Evolutionary conservation across 1,140 invertebrate genomes (phyloP).

Genomic region (Drosophila grimshawi): DNA sequence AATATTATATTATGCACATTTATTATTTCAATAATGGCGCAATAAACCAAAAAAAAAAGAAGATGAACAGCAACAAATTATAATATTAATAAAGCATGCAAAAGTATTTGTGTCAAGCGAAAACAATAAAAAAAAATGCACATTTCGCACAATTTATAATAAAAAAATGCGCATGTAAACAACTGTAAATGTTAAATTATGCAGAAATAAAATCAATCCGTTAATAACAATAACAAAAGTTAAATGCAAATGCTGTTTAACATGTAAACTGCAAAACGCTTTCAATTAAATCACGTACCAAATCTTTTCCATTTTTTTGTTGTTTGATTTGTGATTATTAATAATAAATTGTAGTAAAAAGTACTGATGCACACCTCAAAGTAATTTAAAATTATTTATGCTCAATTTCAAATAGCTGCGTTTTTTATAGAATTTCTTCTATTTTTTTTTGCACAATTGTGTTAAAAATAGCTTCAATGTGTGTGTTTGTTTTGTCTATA

Average conservation of each 20-base stretch:
- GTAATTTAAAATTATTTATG: slow-evolving; percentile 15
- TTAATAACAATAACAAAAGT: background rate
- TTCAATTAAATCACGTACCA: background rate
- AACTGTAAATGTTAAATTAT: slow-evolving; percentile 21
- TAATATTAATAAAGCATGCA: slow-evolving; percentile 2
- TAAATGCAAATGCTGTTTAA: slow-evolving; percentile 13
- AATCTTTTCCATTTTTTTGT: background rate
- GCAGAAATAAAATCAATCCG: slow-evolving; percentile 15
- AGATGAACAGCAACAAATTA: background rate
- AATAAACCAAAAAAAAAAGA: background rate
- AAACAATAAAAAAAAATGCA: slow-evolving; percentile 1
- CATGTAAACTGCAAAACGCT: background rate
- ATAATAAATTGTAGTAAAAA: background rate
- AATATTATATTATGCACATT: slow-evolving; percentile 14
- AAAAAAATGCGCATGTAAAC: slow-evolving; percentile 1
- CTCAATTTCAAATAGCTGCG: slow-evolving; percentile 10
- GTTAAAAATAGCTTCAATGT: slow-evolving; percentile 23
- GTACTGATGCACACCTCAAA: background rate
- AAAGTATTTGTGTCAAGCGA: slow-evolving; percentile 18
- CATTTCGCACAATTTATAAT: slow-evolving; percentile 6
- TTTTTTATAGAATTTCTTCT: slow-evolving; percentile 6
- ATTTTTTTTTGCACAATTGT: slow-evolving; percentile 8
- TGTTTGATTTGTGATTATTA: too few relatives aligned
- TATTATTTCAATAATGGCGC: slow-evolving; percentile 3
- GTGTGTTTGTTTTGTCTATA: slow-evolving; percentile 3